These are phyloP conservation scores for Rhodinocichla rosea DNA, from an alignment of 2,113 vertebrate species.

Conservation along the genomic window DNA sequence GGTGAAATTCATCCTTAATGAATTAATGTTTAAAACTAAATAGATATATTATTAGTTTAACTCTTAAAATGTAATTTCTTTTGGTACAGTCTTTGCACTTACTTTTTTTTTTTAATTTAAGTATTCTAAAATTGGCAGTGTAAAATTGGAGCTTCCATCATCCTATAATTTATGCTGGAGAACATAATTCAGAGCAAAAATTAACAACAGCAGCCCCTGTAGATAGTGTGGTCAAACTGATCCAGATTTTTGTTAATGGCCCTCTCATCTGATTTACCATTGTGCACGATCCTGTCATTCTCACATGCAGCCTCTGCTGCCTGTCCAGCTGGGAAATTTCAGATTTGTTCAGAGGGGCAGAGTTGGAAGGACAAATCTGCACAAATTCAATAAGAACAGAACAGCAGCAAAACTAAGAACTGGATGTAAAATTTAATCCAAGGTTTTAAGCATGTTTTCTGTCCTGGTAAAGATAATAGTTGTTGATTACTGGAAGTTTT, in stretches of 20 bases:
- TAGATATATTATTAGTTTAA: background rate
- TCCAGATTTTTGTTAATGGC: background rate
- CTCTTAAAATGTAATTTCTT: background rate
- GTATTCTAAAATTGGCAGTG: background rate
- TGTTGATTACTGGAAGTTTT: background rate
- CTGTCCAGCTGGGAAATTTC: background rate
- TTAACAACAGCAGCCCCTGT: background rate
- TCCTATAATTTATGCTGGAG: background rate
- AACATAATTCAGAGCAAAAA: background rate
- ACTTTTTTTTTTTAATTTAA: background rate
- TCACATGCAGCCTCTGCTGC: background rate
- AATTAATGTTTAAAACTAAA: background rate
- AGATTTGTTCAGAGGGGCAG: background rate
- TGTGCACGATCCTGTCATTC: background rate
- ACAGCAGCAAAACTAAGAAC: background rate
- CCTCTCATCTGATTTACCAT: background rate
- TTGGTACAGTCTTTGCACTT: background rate
- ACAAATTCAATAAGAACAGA: background rate
- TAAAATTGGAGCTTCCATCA: background rate
- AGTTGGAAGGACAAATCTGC: background rate
- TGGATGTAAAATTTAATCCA: background rate
- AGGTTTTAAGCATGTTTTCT: background rate
- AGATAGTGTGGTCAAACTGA: background rate
- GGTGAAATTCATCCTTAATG: background rate
- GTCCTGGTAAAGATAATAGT: background rate